Conservation (phyloP, 1,140 invertebrate genomes). For the Papilio aristodemus region DNA sequence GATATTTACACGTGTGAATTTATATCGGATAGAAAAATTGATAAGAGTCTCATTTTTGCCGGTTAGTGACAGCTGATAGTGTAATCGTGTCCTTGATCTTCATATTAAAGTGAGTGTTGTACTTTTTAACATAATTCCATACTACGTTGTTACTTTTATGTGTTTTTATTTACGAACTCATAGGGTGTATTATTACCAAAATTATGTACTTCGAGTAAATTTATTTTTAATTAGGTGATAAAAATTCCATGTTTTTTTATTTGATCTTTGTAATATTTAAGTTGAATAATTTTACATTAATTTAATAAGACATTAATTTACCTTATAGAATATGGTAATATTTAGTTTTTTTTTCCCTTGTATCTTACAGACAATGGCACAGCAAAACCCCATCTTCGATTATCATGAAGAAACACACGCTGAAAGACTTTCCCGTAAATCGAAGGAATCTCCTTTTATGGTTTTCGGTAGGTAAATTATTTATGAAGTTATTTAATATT, state of each 20-base stretch:
- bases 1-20: not conserved
- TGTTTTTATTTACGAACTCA: not conserved
- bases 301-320: no score
- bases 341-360: not conserved
- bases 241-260: no score
- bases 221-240: no score
- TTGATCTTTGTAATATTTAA: no score
- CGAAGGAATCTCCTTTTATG: conserved; percentile 85
- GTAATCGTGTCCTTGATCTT: conserved; percentile 22
- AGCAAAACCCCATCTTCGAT: conserved; percentile 63
- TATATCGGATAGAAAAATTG: not conserved
- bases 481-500: not conserved
- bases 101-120: conserved; percentile 21
- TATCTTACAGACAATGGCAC: conserved; percentile 47
- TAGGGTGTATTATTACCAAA: no score
- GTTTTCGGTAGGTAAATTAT: conserved; percentile 80
- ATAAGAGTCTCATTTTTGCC: not conserved
- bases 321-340: no score
- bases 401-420: conserved; percentile 68
- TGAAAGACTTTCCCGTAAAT: conserved; percentile 81
- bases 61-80: conserved; percentile 2
- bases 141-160: not conserved
- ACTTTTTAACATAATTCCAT: not conserved
- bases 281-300: no score
- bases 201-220: no score